A percentile compares a stretch with the other conserved stretches of the same genome.
Conservation (phyloP, 2,888 invertebrate species). For the Acanthosepion lycidas region DNA sequence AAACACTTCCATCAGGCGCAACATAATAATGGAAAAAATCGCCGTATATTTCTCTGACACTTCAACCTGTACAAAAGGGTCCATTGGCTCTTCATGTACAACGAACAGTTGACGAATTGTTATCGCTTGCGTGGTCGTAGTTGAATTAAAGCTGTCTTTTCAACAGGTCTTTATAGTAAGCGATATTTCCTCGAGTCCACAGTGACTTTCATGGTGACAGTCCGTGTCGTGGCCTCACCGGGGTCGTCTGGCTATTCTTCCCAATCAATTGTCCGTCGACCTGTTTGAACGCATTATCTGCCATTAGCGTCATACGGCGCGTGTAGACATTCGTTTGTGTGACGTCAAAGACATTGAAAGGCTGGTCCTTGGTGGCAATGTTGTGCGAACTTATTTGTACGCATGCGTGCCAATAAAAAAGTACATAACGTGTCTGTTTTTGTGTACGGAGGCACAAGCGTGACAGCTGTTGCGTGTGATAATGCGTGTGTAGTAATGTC, state of each 20-base stretch:
- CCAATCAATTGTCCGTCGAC: neutral
- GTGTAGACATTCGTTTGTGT: slow-evolving; percentile 8
- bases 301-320: neutral
- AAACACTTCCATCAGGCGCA: neutral
- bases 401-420: neutral
- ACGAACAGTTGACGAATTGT: neutral
- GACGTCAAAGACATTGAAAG: neutral
- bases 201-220: neutral
- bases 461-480: neutral
- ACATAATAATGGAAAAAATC: neutral
- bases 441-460: neutral
- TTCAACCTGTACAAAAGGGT: slow-evolving; percentile 15
- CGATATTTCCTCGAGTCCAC: slow-evolving; percentile 12
- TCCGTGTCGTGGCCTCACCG: neutral
- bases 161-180: neutral
- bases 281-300: neutral
- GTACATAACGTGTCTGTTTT: neutral
- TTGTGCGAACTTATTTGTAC: neutral
- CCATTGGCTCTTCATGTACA: neutral
- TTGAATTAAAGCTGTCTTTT: neutral
- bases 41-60: neutral
- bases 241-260: slow-evolving; percentile 13
- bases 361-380: neutral
- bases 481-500: neutral
- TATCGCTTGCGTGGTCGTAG: neutral